These are phyloP conservation scores for Aethes cnicana DNA, from an alignment of 2,888 invertebrate genomes.

Conservation along the genomic window DNA sequence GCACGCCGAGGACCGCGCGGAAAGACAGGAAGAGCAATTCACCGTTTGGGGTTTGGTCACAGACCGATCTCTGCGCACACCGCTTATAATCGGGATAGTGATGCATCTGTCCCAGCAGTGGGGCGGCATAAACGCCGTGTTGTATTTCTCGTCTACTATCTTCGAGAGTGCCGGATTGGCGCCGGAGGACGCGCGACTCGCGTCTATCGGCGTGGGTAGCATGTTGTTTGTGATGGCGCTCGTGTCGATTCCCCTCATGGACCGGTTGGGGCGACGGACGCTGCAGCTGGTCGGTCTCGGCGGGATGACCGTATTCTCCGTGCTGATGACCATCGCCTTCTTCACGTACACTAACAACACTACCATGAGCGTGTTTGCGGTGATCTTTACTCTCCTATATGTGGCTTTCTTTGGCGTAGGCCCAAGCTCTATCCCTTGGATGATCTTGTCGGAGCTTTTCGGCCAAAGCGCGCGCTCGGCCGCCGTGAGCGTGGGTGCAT, in stretches of 20 bases:
- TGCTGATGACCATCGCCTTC: slow-evolving; percentile 85
- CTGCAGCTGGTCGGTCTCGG: slow-evolving; percentile 86
- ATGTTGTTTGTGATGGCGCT: slow-evolving; percentile 88
- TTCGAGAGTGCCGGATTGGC: slow-evolving; percentile 84
- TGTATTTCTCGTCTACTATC: slow-evolving; percentile 87
- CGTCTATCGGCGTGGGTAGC: slow-evolving; percentile 87
- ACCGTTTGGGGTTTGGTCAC: slow-evolving; percentile 63
- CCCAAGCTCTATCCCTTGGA: slow-evolving; percentile 80
- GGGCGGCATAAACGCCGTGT: slow-evolving; percentile 82
- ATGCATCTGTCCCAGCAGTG: slow-evolving; percentile 79
- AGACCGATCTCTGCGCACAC: slow-evolving; percentile 59
- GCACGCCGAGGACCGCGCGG: slow-evolving; percentile 72
- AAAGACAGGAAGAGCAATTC: slow-evolving; percentile 67
- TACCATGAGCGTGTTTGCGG: slow-evolving; percentile 74
- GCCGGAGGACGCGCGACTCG: slow-evolving; percentile 83
- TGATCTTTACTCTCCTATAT: slow-evolving; percentile 74
- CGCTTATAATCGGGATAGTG: slow-evolving; percentile 73
- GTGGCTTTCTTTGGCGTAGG: slow-evolving; percentile 79
- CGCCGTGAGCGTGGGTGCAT: slow-evolving; percentile 75
- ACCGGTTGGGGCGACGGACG: slow-evolving; percentile 86
- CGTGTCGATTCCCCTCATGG: slow-evolving; percentile 89
- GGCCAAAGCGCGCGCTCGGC: slow-evolving; percentile 75
- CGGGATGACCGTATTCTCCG: slow-evolving; percentile 88
- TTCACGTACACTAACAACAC: slow-evolving; percentile 65
- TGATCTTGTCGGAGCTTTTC: slow-evolving; percentile 77